Conservation (phyloP, 2,113 vertebrate genomes). For the Mobula hypostoma region DNA sequence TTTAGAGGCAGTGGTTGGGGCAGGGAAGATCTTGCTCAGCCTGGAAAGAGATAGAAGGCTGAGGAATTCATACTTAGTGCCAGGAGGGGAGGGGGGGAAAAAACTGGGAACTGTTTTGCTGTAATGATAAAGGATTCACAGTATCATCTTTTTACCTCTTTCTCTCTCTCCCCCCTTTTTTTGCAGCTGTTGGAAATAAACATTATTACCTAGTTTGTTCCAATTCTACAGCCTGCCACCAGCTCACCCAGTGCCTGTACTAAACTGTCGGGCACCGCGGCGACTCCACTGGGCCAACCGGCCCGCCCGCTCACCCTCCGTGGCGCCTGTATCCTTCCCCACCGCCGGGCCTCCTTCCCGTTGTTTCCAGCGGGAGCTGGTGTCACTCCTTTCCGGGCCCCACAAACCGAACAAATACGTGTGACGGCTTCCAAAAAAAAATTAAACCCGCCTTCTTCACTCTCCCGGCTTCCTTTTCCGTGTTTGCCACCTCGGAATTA, state of each 20-base stretch:
- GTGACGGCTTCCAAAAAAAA: neutral
- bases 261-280: slow-evolving; percentile 1
- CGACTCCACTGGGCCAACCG: neutral
- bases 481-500: neutral
- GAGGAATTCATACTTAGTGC: neutral
- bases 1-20: neutral
- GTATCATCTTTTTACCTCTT: neutral
- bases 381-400: slow-evolving; percentile 13
- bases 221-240: slow-evolving; percentile 29
- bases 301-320: neutral
- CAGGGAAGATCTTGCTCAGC: neutral
- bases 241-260: neutral
- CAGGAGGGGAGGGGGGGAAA: neutral
- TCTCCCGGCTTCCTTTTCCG: neutral
- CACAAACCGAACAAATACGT: neutral
- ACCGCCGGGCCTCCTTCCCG: no score
- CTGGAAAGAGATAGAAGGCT: neutral
- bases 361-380: neutral
- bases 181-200: slow-evolving; percentile 10
- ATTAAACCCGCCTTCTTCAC: no score
- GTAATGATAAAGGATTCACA: neutral
- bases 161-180: neutral
- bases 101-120: neutral
- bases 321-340: slow-evolving; percentile 18
- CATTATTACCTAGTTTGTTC: slow-evolving; percentile 30